phyloP scores from a whole-genome alignment of 2,113 vertebrate genomes.

The Micromys minutus region DNA sequence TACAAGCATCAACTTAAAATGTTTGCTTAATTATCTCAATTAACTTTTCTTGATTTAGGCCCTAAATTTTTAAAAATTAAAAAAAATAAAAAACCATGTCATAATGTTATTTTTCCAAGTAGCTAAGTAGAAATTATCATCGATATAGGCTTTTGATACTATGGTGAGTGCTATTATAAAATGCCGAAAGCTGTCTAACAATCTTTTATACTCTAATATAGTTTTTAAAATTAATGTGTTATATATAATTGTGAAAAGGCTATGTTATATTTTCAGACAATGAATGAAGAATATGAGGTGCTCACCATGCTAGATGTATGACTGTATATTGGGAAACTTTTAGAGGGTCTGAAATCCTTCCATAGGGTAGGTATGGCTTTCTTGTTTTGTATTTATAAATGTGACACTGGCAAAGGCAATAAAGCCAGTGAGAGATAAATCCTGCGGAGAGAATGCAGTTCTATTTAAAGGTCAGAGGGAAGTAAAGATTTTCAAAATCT shows the following conservation, averaged over 20 bases:
- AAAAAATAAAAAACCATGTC: background rate
- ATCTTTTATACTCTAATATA: background rate
- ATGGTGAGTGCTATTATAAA: background rate
- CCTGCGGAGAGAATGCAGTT: background rate
- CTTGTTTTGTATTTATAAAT: slow-evolving; percentile 26
- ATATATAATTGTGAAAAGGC: background rate
- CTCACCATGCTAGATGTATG: background rate
- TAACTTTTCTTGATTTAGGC: background rate
- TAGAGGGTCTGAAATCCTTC: background rate
- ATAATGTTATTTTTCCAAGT: background rate
- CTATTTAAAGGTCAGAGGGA: background rate
- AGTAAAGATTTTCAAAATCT: background rate
- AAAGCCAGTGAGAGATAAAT: background rate
- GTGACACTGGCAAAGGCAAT: background rate
- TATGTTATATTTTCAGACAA: background rate
- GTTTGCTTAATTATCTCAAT: background rate
- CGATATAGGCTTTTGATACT: background rate
- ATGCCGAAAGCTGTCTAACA: background rate
- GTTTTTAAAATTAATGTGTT: background rate
- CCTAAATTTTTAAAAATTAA: slow-evolving; percentile 5
- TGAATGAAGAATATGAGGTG: background rate
- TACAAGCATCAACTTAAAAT: background rate
- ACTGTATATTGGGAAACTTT: background rate
- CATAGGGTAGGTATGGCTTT: background rate
- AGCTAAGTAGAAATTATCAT: background rate